Percentiles rank a stretch among this genome's conserved stretches.
Evolutionary conservation across 37 sponge, comb jelly and placozoan genomes (phyloP).

Genomic region (Ianthella basta): DNA sequence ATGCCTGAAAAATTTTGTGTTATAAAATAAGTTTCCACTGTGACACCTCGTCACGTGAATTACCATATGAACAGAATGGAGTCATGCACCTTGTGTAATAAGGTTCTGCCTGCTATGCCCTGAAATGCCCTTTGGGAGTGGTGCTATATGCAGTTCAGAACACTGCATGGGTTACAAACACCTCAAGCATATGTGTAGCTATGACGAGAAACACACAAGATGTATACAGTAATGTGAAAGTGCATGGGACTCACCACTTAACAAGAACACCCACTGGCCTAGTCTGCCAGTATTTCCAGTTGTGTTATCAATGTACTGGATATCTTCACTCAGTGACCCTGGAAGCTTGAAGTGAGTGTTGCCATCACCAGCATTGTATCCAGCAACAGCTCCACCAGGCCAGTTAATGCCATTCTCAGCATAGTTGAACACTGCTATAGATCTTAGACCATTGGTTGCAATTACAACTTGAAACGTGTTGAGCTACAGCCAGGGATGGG

Average conservation of each 20-base stretch:
- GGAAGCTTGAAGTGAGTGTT: not conserved
- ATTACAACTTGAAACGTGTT: constrained; percentile 22
- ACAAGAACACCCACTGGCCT: constrained; percentile 22
- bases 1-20: too few species aligned
- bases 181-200: too few species aligned
- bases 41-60: too few species aligned
- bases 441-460: constrained; percentile 6
- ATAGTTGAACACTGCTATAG: constrained; percentile 14
- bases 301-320: not conserved
- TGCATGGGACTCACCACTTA: not conserved
- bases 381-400: not conserved
- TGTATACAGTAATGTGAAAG: too few species aligned
- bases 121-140: too few species aligned
- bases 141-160: too few species aligned
- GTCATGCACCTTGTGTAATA: too few species aligned
- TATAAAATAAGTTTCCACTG: too few species aligned
- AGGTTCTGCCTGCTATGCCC: too few species aligned
- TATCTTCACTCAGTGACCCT: constrained; percentile 10
- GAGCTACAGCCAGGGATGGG: not conserved
- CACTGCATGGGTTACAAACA: too few species aligned
- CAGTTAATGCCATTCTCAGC: constrained; percentile 27
- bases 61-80: too few species aligned
- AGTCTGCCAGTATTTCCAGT: constrained; percentile 16
- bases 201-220: too few species aligned
- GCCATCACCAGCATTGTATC: constrained; percentile 30